Evolutionary conservation across 2,113 vertebrate species (phyloP), one percentile per base, ranked within the genome.

Genomic region (Semnornis frantzii): DNA sequence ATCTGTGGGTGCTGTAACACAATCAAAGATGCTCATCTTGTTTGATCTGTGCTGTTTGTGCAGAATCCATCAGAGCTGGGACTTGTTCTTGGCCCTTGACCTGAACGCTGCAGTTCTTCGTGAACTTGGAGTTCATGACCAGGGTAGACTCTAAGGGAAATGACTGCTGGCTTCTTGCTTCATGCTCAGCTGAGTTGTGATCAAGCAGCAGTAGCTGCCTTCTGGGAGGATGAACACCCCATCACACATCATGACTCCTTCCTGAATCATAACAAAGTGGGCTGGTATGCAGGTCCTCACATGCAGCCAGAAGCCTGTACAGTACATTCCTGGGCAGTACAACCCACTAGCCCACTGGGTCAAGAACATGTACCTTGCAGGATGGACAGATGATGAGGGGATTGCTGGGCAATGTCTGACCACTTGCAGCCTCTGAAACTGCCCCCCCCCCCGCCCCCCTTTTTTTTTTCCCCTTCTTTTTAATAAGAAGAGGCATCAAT

Each of bases 351-450:
- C 19, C 8, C 7, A 6, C 4, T 21, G 28, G 20, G 11, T 12
- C 4, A 2, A 69, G 63, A 82, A 10, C 0, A 0, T 77, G 65
- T 39, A 11, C 30, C 24, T 34, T 62, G 17, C 55, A 64, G 70
- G 48, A 81, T 0, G 0, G 18, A 33, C 5, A 10, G 62, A 16
- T 1, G 1, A 8, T 25, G 31, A 4, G 15, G 16, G 16, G 12
- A 3, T 8, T 73, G 37, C 50, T 15, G 12, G 16, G 15, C 10
- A 12, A 1, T 19, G 57, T 27, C 25, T 79, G 54, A 64, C 19
- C 8, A 23, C 76, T 60, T 12, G 3, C 23, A 42, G 37, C 15
- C 44, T 37, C 23, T 24, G 37, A 37, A 37, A 37, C 37, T 9
- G 37, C 37, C 9, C 37, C 37, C 7, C 37, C 46, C 46, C 20